Evolutionary conservation across 1,140 invertebrate genomes (phyloP).

Genomic region (Gryllus bimaculatus): DNA sequence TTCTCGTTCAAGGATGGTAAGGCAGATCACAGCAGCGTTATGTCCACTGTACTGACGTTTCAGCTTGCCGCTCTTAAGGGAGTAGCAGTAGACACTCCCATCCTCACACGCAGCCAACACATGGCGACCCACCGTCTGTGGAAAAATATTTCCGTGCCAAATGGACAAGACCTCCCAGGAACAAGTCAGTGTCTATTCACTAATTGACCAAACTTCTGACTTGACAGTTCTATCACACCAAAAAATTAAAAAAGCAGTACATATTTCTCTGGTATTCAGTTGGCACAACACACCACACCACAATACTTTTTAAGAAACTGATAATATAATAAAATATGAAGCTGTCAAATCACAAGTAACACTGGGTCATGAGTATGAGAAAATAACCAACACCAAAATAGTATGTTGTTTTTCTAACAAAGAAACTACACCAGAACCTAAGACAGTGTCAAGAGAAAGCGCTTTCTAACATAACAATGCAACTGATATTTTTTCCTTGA

Average conservation of each 20-base stretch:
- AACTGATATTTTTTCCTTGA: too few relatives aligned
- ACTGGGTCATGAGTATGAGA: background rate
- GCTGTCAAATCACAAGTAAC: constrained; percentile 1
- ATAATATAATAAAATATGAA: background rate
- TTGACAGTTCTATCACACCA: background rate
- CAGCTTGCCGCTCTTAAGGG: constrained; percentile 33
- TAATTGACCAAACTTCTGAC: background rate
- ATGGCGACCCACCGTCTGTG: constrained; percentile 16
- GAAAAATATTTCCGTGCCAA: constrained; percentile 8
- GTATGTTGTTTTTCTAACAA: too few relatives aligned
- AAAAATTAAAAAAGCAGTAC: background rate
- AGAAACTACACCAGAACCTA: too few relatives aligned
- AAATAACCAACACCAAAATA: background rate
- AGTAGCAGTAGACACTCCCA: constrained; percentile 36
- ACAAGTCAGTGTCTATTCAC: background rate
- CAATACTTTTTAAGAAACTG: background rate
- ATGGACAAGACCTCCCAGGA: background rate
- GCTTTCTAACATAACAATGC: too few relatives aligned
- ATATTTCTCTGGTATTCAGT: background rate
- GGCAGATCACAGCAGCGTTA: constrained; percentile 46
- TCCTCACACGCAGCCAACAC: constrained; percentile 39
- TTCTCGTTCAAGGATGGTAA: constrained; percentile 34
- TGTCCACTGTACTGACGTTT: constrained; percentile 38
- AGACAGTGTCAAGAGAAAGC: too few relatives aligned
- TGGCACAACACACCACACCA: background rate